Conservation (phyloP, 2,113 vertebrate species). For the Fregetta grallaria region DNA sequence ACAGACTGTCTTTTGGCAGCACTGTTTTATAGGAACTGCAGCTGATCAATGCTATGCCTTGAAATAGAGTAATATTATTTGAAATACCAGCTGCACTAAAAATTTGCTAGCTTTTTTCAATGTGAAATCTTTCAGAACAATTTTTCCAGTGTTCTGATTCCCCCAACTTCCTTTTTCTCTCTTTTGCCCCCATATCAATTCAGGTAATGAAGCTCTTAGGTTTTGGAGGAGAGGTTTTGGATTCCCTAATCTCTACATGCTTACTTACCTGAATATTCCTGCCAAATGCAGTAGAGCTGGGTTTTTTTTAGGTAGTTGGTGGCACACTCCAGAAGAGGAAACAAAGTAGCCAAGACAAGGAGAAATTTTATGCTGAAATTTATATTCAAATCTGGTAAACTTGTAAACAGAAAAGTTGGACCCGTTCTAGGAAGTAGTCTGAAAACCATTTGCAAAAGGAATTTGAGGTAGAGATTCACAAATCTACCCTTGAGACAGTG, state of each 20-base stretch:
- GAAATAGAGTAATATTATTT: not conserved
- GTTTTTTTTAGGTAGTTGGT: not conserved
- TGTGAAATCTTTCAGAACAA: not conserved
- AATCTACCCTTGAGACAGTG: not conserved
- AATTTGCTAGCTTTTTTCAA: not conserved
- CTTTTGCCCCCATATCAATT: accelerated
- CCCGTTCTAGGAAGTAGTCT: not conserved
- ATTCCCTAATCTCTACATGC: not conserved
- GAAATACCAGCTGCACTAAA: not conserved
- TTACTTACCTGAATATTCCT: not conserved
- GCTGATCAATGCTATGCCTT: not conserved
- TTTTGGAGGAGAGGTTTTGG: not conserved
- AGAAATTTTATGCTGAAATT: not conserved
- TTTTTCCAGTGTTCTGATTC: not conserved
- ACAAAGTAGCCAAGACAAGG: not conserved
- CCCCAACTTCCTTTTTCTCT: not conserved
- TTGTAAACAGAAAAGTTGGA: not conserved
- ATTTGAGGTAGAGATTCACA: not conserved
- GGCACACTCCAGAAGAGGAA: not conserved
- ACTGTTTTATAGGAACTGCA: not conserved
- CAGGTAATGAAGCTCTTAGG: not conserved
- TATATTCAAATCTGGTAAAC: not conserved
- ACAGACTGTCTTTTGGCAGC: not conserved
- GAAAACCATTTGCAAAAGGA: not conserved
- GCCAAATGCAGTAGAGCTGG: not conserved